Percentiles rank a stretch among this genome's conserved stretches.
Conservation (phyloP, 1,140 invertebrate genomes). For the Zeugodacus cucurbitae region DNA sequence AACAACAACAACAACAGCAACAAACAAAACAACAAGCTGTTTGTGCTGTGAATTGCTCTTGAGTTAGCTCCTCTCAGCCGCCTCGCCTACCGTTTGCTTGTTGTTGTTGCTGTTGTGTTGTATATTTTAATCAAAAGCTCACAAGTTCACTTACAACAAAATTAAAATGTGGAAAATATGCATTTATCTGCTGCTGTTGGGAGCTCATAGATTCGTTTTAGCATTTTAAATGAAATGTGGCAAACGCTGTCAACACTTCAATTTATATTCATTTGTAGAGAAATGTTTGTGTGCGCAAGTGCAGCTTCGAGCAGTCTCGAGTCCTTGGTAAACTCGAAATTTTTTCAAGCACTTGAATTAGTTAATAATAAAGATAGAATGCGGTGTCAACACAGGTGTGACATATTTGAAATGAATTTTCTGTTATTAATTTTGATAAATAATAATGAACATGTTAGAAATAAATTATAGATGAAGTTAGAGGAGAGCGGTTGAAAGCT, state of each 20-base stretch:
- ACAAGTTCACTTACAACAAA: constrained; percentile 29
- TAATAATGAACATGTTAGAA: background rate
- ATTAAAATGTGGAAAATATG: constrained; percentile 25
- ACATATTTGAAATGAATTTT: background rate
- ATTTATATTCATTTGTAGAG: constrained; percentile 22
- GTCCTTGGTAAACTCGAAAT: background rate
- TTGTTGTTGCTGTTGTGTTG: background rate
- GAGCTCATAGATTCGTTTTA: constrained; percentile 1
- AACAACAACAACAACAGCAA: background rate
- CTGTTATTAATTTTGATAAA: background rate
- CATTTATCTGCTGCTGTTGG: background rate
- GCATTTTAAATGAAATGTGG: constrained; percentile 23
- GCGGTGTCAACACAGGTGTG: background rate
- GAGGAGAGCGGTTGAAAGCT: too few species aligned
- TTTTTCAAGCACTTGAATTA: background rate
- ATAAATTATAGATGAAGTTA: background rate
- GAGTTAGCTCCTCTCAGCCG: background rate
- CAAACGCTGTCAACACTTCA: constrained; percentile 4
- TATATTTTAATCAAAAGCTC: constrained; percentile 24
- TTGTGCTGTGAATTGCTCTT: background rate
- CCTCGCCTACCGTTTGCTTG: background rate
- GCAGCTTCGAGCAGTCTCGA: background rate
- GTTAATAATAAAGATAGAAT: background rate
- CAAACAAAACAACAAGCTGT: background rate
- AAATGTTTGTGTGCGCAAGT: background rate